Conservation (phyloP, 64 coral and sea anemone genomes). For the Porites lutea region DNA sequence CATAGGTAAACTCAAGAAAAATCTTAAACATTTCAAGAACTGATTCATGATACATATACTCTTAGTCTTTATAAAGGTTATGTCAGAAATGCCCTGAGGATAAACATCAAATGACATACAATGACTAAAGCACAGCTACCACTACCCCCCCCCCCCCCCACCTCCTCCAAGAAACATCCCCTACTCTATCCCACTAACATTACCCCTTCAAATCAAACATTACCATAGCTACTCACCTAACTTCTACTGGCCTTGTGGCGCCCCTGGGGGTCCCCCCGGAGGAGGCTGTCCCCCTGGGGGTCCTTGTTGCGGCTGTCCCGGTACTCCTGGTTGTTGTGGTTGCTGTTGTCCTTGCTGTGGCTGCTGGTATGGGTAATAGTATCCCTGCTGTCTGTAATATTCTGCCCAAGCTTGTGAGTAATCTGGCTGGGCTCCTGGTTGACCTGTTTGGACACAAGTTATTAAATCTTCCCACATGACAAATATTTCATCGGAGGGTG, state of each 20-base stretch:
- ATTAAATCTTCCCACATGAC: not conserved
- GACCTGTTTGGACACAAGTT: not conserved
- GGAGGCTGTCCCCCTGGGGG: not conserved
- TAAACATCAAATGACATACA: too few species aligned
- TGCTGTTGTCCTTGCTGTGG: conserved; percentile 66
- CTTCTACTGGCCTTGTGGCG: conserved; percentile 23
- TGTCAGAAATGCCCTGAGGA: too few species aligned
- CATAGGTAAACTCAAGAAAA: not conserved
- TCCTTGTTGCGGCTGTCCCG: conserved; percentile 63
- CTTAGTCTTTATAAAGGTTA: not conserved
- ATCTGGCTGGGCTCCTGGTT: conserved; percentile 84
- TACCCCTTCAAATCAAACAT: not conserved
- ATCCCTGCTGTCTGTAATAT: conserved; percentile 90
- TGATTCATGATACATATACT: not conserved
- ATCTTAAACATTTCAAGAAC: not conserved
- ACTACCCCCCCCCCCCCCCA: too few species aligned
- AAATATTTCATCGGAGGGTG: too few species aligned
- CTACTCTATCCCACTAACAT: too few species aligned
- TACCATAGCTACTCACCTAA: not conserved
- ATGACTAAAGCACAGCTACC: too few species aligned
- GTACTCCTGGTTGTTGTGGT: conserved; percentile 64
- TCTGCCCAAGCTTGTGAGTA: conserved; percentile 95
- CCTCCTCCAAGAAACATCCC: not conserved
- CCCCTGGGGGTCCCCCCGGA: not conserved
- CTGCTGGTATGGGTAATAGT: conserved; percentile 87